Evolutionary conservation across 2,888 invertebrate genomes (phyloP).

Genomic region (Camptogramma bilineatum): DNA sequence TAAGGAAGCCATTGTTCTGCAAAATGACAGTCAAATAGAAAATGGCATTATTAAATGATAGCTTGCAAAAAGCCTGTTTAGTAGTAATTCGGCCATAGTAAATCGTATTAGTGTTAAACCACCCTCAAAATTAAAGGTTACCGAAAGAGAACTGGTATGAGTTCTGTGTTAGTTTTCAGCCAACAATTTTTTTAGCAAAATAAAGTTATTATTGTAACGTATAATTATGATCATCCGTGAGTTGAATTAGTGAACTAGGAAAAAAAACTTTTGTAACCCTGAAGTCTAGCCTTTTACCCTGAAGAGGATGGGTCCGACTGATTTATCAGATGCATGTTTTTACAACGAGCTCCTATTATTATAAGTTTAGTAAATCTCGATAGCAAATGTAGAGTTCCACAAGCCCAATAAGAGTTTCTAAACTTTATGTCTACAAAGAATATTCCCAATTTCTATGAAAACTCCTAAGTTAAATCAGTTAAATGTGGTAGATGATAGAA

Average conservation of each 20-base stretch:
- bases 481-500: background rate
- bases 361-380: constrained; percentile 1
- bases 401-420: background rate
- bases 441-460: background rate
- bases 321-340: constrained; percentile 14
- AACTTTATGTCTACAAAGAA: background rate
- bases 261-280: constrained; percentile 10
- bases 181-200: too few species aligned
- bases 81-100: too few species aligned
- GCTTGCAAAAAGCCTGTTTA: too few species aligned
- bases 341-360: constrained; percentile 6
- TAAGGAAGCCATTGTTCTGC: too few species aligned
- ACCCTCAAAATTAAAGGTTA: too few species aligned
- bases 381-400: background rate
- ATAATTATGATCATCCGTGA: background rate
- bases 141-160: too few species aligned
- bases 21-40: too few species aligned
- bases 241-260: background rate
- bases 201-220: too few species aligned
- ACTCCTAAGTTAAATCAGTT: background rate
- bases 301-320: constrained; percentile 23
- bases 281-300: constrained; percentile 18
- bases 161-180: too few species aligned
- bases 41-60: too few species aligned
- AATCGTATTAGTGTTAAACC: too few species aligned